Base-by-base conservation (phyloP, 1,140 invertebrate species). In the Solenopsis invicta region DNA sequence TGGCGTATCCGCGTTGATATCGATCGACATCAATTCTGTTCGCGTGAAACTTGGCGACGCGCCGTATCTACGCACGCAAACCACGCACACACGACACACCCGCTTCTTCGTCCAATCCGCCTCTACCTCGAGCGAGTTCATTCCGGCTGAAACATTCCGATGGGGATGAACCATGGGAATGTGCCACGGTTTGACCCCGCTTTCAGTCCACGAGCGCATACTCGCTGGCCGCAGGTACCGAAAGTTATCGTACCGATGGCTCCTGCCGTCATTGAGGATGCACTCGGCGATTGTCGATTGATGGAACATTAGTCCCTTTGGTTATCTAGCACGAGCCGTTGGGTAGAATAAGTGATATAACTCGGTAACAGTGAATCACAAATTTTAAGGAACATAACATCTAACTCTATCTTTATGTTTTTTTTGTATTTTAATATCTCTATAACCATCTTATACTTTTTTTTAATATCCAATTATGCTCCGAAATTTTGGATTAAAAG, bases 221-320 rank as follows among this genome's bases (percentile, higher is more conserved):
- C 37, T 74, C 80, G 41, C 16, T 34, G 69, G 75, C 41, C n/a
- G 4, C 52, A 74, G 29, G 41, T 62, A 56, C 18, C 24, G 21
- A n/a, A 84, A 61, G 34, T 84, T 84, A 12, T 82, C 37, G 45
- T 13, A 72, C 41, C 24, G 21, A 37, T 13, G 80, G 29, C 29
- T 9, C 56, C n/a, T 34, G 54, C 69, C 34, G 45, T 74, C 54
- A 21, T 74, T 50, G 52, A 69, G 64, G 29, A 48, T 24, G 69
- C 80, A 29, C 54, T 24, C 37, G 69, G 80, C 80, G 80, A 84
- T 84, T 84, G 69, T 84, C 80, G 50, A 81, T 81, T 50, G 69
- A 75, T 41, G 64, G 64, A 37, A 81, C 77, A 56, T 84, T 24
- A 61, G 80, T 61, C 54, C 54, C 41, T 69, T 84, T 84, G 69